phyloP scores from a whole-genome alignment of 1,140 invertebrate species.

The Hesperophylax magnus region DNA sequence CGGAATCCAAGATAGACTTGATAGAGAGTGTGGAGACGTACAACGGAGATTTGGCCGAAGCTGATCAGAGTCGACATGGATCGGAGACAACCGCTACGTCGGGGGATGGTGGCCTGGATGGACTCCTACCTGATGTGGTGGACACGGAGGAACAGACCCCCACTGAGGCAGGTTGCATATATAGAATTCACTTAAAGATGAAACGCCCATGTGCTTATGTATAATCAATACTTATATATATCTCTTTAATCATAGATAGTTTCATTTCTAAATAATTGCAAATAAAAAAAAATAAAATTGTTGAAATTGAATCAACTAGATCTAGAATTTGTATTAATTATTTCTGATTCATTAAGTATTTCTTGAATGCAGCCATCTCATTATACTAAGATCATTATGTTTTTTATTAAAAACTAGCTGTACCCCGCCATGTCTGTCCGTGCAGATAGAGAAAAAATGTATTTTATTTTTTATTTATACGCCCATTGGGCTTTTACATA shows the following conservation, averaged over 20 bases:
- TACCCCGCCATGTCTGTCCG: no score
- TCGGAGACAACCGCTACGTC: conserved; percentile 52
- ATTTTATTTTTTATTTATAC: no score
- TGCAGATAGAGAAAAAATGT: no score
- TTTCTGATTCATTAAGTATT: no score
- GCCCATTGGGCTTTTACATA: no score
- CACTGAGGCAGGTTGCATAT: conserved; percentile 64
- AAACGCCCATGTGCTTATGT: not conserved
- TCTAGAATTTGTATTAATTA: no score
- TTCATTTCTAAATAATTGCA: no score
- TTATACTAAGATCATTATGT: no score
- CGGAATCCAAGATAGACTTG: conserved; percentile 66
- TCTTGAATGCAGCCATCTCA: no score
- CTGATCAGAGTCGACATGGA: conserved; percentile 66
- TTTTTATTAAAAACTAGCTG: not conserved
- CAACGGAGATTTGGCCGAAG: conserved; percentile 69
- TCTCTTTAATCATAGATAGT: no score
- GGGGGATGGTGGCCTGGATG: conserved; percentile 50
- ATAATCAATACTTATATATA: not conserved
- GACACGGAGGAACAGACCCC: conserved; percentile 69
- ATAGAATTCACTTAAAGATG: not conserved
- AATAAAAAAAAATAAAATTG: no score
- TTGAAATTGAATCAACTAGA: no score
- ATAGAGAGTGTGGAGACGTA: conserved; percentile 69
- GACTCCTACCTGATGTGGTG: conserved; percentile 66